Conservation (phyloP, 2,113 vertebrate species). For the Hippocampus zosterae region DNA sequence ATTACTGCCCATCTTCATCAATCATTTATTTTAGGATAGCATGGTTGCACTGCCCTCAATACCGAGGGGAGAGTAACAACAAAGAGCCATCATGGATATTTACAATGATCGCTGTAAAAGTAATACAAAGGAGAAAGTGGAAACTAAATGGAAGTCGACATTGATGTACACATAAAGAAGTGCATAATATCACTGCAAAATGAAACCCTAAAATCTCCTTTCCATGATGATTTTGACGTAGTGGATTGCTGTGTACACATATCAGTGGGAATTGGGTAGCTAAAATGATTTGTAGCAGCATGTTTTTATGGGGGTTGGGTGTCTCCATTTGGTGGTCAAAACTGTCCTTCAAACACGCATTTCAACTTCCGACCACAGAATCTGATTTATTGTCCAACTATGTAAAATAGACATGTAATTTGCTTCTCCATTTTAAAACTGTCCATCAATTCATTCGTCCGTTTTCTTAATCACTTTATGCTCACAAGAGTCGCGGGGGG, state of each 20-base stretch:
- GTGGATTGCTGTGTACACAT: background rate
- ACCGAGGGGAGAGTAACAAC: background rate
- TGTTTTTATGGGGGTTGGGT: background rate
- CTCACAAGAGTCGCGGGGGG: too few species aligned
- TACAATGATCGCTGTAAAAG: background rate
- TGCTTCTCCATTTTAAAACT: too few species aligned
- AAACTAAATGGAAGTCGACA: background rate
- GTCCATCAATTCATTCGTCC: too few species aligned
- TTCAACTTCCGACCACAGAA: background rate
- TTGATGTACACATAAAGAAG: background rate
- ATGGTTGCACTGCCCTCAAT: slow-evolving; percentile 1
- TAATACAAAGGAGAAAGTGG: background rate
- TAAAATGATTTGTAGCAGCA: background rate
- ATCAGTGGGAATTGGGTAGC: background rate
- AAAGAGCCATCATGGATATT: slow-evolving; percentile 1
- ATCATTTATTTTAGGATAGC: slow-evolving; percentile 6
- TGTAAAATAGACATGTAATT: too few species aligned
- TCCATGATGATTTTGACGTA: background rate
- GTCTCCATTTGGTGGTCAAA: background rate
- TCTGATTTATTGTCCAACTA: too few species aligned
- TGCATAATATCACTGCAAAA: background rate
- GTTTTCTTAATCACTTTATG: too few species aligned
- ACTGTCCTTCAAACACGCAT: background rate
- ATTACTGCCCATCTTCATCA: slow-evolving; percentile 10
- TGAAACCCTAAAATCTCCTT: background rate